Evolutionary conservation across 1,140 invertebrate genomes (phyloP).

Genomic region (Stenopsyche tienmushanensis): DNA sequence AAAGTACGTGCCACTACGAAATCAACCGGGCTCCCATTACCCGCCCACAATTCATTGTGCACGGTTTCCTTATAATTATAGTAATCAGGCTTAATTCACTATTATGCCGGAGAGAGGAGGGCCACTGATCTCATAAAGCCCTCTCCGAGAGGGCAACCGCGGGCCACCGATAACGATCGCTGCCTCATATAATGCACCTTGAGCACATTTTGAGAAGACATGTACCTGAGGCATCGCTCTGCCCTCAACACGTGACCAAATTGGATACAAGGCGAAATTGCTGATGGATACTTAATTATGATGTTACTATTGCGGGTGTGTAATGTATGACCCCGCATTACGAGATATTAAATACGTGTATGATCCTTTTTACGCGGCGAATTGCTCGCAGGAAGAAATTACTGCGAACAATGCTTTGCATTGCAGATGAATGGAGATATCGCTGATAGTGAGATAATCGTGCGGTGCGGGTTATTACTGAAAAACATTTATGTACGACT

Average conservation of each 20-base stretch:
- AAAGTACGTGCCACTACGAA: background rate
- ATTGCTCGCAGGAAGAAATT: too few species aligned
- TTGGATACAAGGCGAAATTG: too few species aligned
- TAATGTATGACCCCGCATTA: background rate
- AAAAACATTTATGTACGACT: too few species aligned
- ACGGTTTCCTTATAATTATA: slow-evolving; percentile 12
- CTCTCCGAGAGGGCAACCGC: slow-evolving; percentile 5
- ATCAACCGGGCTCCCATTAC: background rate
- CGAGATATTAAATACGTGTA: too few species aligned
- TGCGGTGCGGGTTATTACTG: too few species aligned
- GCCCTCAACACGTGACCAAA: background rate
- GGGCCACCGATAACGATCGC: slow-evolving; percentile 20
- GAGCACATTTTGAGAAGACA: background rate
- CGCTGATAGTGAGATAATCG: too few species aligned
- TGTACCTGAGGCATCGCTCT: background rate
- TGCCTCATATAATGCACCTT: background rate
- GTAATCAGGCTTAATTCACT: slow-evolving; percentile 11
- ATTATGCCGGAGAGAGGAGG: too few species aligned
- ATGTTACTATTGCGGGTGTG: background rate
- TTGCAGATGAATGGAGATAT: background rate
- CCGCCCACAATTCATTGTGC: slow-evolving; percentile 13
- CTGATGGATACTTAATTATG: slow-evolving; percentile 11
- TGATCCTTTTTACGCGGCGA: too few species aligned
- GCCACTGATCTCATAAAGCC: too few species aligned
- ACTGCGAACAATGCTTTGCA: background rate